phyloP scores from a whole-genome alignment of 1,140 invertebrate genomes.

The Zaprionus gabonicus region DNA sequence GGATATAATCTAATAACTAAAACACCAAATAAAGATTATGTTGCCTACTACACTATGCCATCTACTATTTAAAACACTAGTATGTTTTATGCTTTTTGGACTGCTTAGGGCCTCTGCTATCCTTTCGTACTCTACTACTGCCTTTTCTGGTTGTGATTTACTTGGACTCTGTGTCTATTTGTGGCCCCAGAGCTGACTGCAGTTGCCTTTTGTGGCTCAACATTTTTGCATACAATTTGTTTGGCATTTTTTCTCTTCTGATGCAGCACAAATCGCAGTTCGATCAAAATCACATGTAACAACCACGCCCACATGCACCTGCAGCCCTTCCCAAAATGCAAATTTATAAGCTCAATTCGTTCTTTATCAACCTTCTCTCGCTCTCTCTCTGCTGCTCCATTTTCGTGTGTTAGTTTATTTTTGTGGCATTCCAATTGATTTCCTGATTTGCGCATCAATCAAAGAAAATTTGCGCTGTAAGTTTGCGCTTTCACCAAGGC shows the following conservation, averaged over 20 bases:
- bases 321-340: slow-evolving; percentile 59
- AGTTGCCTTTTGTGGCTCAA: slow-evolving; percentile 8
- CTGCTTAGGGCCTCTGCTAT: slow-evolving; percentile 3
- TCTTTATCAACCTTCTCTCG: slow-evolving; percentile 6
- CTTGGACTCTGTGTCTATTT: slow-evolving; percentile 36
- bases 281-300: slow-evolving; percentile 44
- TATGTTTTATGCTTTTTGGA: slow-evolving; percentile 2
- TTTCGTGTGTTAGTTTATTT: slow-evolving; percentile 56
- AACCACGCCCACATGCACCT: slow-evolving; percentile 37
- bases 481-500: slow-evolving; percentile 52
- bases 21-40: too few relatives aligned
- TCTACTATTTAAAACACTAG: neutral
- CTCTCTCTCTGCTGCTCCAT: slow-evolving; percentile 14
- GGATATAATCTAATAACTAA: too few relatives aligned
- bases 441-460: slow-evolving; percentile 74
- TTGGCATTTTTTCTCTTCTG: slow-evolving; percentile 10
- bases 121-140: neutral
- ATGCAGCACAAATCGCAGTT: slow-evolving; percentile 53
- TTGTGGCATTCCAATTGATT: slow-evolving; percentile 71
- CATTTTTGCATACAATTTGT: slow-evolving; percentile 44
- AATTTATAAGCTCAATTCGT: slow-evolving; percentile 46
- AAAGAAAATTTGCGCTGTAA: slow-evolving; percentile 52
- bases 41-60: slow-evolving; percentile 4
- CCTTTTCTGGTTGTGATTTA: slow-evolving; percentile 33
- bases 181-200: slow-evolving; percentile 19